Evolutionary conservation across 2,888 invertebrate genomes (phyloP), one percentile per base, ranked within the genome.

Genomic region (Nysson spinosus): DNA sequence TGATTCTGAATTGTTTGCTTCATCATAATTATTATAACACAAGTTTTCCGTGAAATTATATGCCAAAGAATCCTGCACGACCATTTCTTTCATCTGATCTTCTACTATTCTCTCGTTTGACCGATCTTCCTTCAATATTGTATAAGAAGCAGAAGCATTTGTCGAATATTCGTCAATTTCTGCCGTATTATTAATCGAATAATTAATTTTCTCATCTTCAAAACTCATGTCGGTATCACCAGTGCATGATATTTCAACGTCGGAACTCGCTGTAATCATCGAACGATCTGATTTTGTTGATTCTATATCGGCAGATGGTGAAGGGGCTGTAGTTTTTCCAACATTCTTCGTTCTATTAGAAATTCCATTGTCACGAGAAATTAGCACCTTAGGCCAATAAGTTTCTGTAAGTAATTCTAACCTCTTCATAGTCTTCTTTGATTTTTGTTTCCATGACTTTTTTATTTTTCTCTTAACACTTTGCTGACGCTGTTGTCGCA

Each of bases 181-280:
- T 6, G 39, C 63, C 7, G 73, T 69, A n/a, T 63, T 75, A 16
- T 40, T 63, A 14, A 72, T 75, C 14, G 37, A 14, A 30, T 61
- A 75, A 3, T 49, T 32, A 9, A 28, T 32, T 2, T 37, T 47
- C 3, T 54, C 54, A 3, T 57, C 61, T 3, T 49, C 44, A 16
- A 55, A 39, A 5, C 26, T 35, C 7, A 24, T 11, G 2, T 0
- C n/a, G 1, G 37, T 35, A 2, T 30, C 51, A 4, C 58, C 22
- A 39, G 40, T 17, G 11, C 11, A 50, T 1, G 66, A 11, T 3
- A 56, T 43, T 20, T 55, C 58, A 9, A 28, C 40, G 14, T 52
- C 32, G 3, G 50, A 43, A 12, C 54, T 40, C 22, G n/a, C 14
- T 9, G 34, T 5, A 2, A 26, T 28, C 4, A 24, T 17, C 26